A percentile compares a stretch with the other conserved stretches of the same genome.
phyloP scores from a whole-genome alignment of 1,140 invertebrate species.

The Schlechtendalia chinensis region DNA sequence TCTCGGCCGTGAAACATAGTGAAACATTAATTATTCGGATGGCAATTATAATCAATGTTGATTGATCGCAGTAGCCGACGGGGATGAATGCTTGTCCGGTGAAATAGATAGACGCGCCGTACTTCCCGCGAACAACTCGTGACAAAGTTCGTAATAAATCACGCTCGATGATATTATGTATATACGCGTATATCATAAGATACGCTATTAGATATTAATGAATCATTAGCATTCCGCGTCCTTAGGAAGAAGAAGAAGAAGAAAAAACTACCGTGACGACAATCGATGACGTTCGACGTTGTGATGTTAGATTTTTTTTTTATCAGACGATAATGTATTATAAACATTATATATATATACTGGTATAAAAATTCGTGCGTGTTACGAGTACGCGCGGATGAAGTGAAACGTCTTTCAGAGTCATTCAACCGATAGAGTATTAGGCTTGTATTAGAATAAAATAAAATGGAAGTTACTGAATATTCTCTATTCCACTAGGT shows the following conservation, averaged over 20 bases:
- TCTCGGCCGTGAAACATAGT: background rate
- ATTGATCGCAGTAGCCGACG: conserved; percentile 42
- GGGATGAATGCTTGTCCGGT: background rate
- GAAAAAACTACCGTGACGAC: background rate
- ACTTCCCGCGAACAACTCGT: conserved; percentile 18
- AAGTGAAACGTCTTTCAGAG: too few relatives aligned
- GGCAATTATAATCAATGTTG: conserved; percentile 23
- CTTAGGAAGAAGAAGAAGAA: background rate
- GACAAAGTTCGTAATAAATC: conserved; percentile 48
- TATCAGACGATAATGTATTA: background rate
- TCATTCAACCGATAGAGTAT: too few relatives aligned
- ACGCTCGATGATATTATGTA: background rate
- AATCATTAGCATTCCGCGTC: conserved; percentile 22
- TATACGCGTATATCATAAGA: background rate
- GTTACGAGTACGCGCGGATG: too few relatives aligned
- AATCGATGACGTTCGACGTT: background rate
- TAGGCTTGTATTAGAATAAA: too few relatives aligned
- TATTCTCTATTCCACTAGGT: too few relatives aligned
- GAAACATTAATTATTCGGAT: conserved; percentile 33
- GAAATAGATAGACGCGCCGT: background rate
- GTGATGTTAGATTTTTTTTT: background rate
- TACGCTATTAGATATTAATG: conserved; percentile 18
- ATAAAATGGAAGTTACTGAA: too few relatives aligned
- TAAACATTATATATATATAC: too few relatives aligned
- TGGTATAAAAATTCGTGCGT: too few relatives aligned